Evolutionary conservation across 2,113 vertebrate species (phyloP).

Genomic region (Aegotheles bennettii): DNA sequence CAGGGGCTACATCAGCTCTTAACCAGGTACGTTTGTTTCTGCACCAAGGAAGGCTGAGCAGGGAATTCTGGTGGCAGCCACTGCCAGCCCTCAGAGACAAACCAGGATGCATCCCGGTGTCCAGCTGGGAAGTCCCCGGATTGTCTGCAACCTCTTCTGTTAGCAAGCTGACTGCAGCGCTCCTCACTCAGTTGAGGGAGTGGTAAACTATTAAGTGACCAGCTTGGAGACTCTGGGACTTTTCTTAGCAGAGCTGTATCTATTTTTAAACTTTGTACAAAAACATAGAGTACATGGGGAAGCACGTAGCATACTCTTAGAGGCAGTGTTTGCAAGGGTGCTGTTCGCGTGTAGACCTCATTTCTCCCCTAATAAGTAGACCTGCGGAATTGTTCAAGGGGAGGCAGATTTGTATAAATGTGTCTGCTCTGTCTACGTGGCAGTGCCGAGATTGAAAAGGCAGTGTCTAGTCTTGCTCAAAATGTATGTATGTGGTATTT

Average conservation of each 20-base stretch:
- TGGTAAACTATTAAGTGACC: background rate
- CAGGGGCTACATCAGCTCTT: background rate
- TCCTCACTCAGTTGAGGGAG: background rate
- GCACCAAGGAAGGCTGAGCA: background rate
- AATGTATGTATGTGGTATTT: background rate
- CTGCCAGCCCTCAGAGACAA: background rate
- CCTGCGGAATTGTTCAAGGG: background rate
- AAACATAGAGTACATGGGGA: background rate
- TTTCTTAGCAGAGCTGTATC: background rate
- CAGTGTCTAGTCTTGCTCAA: background rate
- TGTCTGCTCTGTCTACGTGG: background rate
- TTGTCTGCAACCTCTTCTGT: background rate
- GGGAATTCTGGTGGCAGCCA: background rate
- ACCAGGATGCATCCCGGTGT: background rate
- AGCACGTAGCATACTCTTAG: fast-evolving
- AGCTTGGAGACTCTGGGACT: background rate
- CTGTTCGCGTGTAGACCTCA: background rate
- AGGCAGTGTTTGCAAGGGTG: background rate
- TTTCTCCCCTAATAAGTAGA: background rate
- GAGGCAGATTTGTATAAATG: background rate
- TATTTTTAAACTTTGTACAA: background rate
- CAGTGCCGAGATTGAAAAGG: background rate
- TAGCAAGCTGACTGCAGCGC: background rate
- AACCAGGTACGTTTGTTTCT: background rate
- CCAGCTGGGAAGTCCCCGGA: background rate